Percentiles rank a stretch among this genome's conserved stretches.
phyloP scores from a whole-genome alignment of 2,888 invertebrate genomes.

The Erebia palarica region DNA sequence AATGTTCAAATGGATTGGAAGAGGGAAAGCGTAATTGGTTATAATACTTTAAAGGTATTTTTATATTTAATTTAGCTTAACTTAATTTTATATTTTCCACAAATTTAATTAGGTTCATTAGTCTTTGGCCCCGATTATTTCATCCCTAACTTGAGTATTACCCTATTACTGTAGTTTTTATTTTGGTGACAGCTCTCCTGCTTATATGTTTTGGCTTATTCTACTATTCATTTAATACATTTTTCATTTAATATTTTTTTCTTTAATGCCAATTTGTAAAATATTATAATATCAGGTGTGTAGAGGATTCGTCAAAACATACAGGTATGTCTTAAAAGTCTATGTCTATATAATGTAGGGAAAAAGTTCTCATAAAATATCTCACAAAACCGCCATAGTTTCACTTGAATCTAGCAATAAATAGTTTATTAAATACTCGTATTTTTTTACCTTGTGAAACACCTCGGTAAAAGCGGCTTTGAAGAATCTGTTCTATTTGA shows the following conservation, averaged over 20 bases:
- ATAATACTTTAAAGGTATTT: no score
- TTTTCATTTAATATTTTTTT: neutral
- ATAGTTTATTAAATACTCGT: no score
- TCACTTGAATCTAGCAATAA: neutral
- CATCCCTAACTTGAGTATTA: neutral
- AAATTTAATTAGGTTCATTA: neutral
- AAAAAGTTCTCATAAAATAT: conserved; percentile 26
- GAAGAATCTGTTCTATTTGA: no score
- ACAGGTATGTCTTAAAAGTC: conserved; percentile 40
- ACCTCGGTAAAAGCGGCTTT: no score
- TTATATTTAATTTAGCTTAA: no score
- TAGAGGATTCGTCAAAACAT: conserved; percentile 44
- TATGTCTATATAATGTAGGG: conserved; percentile 28
- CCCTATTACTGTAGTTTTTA: conserved; percentile 12
- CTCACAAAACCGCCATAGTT: conserved; percentile 20
- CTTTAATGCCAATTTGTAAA: conserved; percentile 20
- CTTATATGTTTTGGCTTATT: conserved; percentile 43
- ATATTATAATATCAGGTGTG: conserved; percentile 13
- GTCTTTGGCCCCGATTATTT: neutral
- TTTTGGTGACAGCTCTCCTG: conserved; percentile 32
- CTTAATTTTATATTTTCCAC: no score
- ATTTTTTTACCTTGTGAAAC: no score
- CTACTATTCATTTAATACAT: conserved; percentile 17
- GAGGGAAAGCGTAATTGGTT: no score
- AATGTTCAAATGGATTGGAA: no score